Evolutionary conservation across 1,140 invertebrate genomes (phyloP).

Genomic region (Rhyzopertha dominica): DNA sequence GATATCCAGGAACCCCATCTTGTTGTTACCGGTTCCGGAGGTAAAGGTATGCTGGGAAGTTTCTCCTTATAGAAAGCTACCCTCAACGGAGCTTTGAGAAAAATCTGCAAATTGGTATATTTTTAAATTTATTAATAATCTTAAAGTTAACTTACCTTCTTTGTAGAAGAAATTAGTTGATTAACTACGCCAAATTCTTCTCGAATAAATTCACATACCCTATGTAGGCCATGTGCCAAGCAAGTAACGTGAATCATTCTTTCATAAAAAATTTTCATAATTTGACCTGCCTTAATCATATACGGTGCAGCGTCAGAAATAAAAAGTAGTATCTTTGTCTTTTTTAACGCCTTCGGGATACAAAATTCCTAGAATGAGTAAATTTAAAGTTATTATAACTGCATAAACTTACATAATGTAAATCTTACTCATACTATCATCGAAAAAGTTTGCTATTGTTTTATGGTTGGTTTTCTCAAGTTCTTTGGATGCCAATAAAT

Average conservation of each 20-base stretch:
- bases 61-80: conserved; percentile 30
- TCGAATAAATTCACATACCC: conserved; percentile 33
- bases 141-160: no score
- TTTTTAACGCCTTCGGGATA: no score
- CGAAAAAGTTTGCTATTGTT: no score
- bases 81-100: conserved; percentile 33
- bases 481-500: no score
- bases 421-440: no score
- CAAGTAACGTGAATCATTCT: conserved; percentile 36
- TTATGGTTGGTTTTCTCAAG: no score
- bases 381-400: no score
- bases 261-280: conserved; percentile 18
- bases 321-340: conserved; percentile 13
- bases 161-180: conserved; percentile 27
- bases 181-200: conserved; percentile 24
- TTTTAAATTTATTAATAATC: no score
- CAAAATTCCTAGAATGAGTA: no score
- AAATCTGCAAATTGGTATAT: no score
- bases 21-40: conserved; percentile 40
- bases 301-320: conserved; percentile 36
- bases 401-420: no score
- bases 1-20: conserved; percentile 42
- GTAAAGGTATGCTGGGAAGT: conserved; percentile 33
- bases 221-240: conserved; percentile 34
- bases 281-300: conserved; percentile 32